A percentile compares a stretch with the other conserved stretches of the same genome.
Conservation (phyloP, 2,113 vertebrate genomes). For the Strigops habroptila region DNA sequence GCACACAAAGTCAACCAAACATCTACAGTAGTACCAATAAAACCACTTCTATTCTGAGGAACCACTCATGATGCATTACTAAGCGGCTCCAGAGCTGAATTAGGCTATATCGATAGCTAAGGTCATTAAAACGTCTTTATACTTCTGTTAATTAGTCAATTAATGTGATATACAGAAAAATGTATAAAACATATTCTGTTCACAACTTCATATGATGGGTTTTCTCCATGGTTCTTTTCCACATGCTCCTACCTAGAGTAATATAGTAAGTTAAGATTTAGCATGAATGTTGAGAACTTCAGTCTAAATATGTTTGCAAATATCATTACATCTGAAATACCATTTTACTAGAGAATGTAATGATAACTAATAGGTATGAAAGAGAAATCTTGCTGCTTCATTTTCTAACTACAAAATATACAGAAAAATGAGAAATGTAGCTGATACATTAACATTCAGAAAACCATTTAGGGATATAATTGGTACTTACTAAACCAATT, state of each 20-base stretch:
- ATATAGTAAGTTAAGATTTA: not conserved
- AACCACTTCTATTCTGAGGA: not conserved
- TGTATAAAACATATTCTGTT: not conserved
- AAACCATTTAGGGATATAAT: conserved; percentile 36
- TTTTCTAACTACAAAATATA: conserved; percentile 17
- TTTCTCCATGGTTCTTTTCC: not conserved
- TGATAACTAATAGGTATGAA: conserved; percentile 1
- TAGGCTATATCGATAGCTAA: not conserved
- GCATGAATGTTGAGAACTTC: not conserved
- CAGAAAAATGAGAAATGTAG: not conserved
- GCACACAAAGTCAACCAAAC: not conserved
- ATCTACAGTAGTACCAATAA: not conserved
- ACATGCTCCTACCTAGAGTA: not conserved
- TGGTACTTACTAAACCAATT: conserved; percentile 35
- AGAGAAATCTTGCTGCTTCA: not conserved
- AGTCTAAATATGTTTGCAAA: not conserved
- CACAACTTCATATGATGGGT: not conserved
- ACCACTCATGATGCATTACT: not conserved
- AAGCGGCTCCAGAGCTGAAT: not conserved
- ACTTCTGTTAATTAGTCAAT: not conserved
- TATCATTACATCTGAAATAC: not conserved
- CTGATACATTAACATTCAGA: not conserved
- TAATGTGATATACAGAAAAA: not conserved
- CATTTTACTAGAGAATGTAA: not conserved
- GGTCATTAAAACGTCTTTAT: not conserved